Base-by-base conservation (phyloP, 2,797 vertebrate genomes). In the Tokudaia muenninki region DNA sequence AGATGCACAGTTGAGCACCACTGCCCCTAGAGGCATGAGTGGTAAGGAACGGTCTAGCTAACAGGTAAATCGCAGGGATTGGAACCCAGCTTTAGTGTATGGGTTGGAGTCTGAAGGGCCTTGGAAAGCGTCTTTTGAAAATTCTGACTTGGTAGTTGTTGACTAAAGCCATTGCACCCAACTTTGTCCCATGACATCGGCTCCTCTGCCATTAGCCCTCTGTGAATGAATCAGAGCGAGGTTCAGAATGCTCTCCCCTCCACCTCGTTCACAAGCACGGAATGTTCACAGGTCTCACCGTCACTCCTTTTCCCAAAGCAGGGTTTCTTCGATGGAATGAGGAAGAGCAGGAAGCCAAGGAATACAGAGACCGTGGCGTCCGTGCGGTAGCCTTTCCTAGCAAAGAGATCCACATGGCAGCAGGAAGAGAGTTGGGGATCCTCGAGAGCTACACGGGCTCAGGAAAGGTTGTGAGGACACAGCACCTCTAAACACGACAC, bases 301-400 rank as follows among this genome's bases (percentile, higher is more conserved):
- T 98, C 97, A 67, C 90, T 97, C 87, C 93, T 98, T 94, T 97
- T 99, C 81, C 98, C 97, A 97, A 99, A 99, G 77, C 98, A 97
- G 44, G 99, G 99, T 77, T 99, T 99, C 97, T 99, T 99, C 26
- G 99, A 99, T n/a, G 99, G 99, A 93, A 99, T 99, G 97, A 99
- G 99, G 98, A 99, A 99, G 97, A 99, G 99, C 84, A 99, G 99
- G 98, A 99, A 99, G 13, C 99, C 99, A 14, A 99, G 99, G 89
- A 99, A 99, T 78, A 99, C 98, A 0, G 99, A 99, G 65, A 99
- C 99, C 0, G 99, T 99, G 22, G 99, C 99, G 7, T 99, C 99
- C 0, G 99, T 99, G 95, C 99, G 98, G 98, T 99, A 99, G 77
- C 99, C 99, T 98, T 99, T 99, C 98, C 99, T 99, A 93, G 63